These are phyloP conservation scores for Agriopis aurantiaria DNA, from an alignment of 2,888 invertebrate species.

Conservation along the genomic window DNA sequence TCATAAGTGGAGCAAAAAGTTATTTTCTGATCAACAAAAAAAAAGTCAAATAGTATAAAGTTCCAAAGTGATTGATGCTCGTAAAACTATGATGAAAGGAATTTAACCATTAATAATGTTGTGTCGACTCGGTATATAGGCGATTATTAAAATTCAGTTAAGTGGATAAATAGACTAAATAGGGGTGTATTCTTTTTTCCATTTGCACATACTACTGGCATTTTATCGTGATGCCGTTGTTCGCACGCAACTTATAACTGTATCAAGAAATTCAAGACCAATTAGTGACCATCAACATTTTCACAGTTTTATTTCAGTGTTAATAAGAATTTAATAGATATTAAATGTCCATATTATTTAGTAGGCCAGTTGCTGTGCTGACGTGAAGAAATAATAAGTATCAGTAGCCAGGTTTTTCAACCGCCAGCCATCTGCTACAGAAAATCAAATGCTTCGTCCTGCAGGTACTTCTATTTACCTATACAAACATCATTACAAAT, in stretches of 20 bases:
- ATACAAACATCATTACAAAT: background rate
- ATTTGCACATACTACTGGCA: too few relatives aligned
- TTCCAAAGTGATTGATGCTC: background rate
- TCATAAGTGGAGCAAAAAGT: background rate
- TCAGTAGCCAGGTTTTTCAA: background rate
- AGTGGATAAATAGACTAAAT: too few relatives aligned
- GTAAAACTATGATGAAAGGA: background rate
- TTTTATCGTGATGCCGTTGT: too few relatives aligned
- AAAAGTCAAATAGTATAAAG: constrained; percentile 1
- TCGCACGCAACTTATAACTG: background rate
- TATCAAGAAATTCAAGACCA: background rate
- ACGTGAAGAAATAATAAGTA: background rate
- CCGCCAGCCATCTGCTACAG: background rate
- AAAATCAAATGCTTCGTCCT: background rate
- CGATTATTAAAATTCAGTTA: too few relatives aligned
- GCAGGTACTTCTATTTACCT: background rate
- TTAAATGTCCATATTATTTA: background rate
- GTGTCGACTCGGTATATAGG: too few relatives aligned
- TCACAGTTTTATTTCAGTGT: background rate
- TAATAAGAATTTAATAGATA: background rate
- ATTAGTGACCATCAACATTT: background rate
- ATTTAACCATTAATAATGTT: too few relatives aligned
- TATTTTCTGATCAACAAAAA: background rate
- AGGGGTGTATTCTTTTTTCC: too few relatives aligned
- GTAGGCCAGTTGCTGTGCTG: background rate